Evolutionary conservation across 1,140 invertebrate genomes (phyloP).

Genomic region (Drosophila santomea): DNA sequence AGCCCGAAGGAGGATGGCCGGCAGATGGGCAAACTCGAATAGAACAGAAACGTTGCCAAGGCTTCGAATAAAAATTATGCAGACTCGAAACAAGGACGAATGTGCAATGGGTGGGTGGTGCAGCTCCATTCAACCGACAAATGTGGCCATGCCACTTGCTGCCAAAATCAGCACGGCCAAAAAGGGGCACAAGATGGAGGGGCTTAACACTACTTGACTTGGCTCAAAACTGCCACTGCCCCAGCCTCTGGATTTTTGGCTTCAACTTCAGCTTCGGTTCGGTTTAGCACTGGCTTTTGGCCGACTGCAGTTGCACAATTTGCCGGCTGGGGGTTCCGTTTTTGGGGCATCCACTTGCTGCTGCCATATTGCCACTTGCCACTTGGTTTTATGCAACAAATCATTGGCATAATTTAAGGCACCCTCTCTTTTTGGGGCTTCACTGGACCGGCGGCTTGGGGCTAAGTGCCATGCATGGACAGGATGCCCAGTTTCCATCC

Average conservation of each 20-base stretch:
- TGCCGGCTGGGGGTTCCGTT: conserved; percentile 66
- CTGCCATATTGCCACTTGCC: conserved; percentile 73
- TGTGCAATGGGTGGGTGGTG: conserved; percentile 3
- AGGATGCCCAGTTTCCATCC: conserved; percentile 20
- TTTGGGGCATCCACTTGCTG: conserved; percentile 69
- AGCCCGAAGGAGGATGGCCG: conserved; percentile 6
- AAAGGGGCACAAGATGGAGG: not conserved
- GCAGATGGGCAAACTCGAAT: conserved; percentile 21
- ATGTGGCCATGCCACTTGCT: conserved; percentile 80
- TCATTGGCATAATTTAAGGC: conserved; percentile 83
- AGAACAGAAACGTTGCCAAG: conserved; percentile 60
- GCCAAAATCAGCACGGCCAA: conserved; percentile 71
- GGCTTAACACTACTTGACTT: conserved; percentile 58
- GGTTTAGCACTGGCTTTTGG: conserved; percentile 16
- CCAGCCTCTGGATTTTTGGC: conserved; percentile 20
- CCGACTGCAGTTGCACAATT: conserved; percentile 74
- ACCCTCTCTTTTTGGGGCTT: conserved; percentile 12
- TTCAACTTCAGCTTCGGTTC: conserved; percentile 44
- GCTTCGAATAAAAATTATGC: conserved; percentile 77
- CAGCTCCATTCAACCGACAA: conserved; percentile 69
- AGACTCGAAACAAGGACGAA: conserved; percentile 56
- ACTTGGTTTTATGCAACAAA: conserved; percentile 82
- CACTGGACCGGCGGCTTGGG: conserved; percentile 35
- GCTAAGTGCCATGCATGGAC: conserved; percentile 69
- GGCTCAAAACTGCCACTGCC: conserved; percentile 29